phyloP scores from a whole-genome alignment of 2,888 invertebrate genomes.

The Platerodrilus igneus region DNA sequence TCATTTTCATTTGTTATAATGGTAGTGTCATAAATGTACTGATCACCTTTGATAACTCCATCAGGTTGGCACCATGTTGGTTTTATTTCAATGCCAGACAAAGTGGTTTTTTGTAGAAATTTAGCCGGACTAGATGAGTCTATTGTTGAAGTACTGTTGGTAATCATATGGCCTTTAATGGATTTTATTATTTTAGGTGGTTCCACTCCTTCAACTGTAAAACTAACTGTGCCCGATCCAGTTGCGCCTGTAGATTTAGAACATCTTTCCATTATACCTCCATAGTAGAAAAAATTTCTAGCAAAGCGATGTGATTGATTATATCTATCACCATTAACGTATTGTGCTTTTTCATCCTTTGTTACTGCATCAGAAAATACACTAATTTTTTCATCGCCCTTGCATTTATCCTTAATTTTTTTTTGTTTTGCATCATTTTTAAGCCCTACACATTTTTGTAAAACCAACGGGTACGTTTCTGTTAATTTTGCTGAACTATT shows the following conservation, averaged over 20 bases:
- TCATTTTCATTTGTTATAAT: no score
- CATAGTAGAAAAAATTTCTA: slow-evolving; percentile 11
- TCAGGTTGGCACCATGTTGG: no score
- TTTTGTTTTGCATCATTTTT: slow-evolving; percentile 1
- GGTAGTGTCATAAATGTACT: no score
- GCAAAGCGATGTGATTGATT: not conserved
- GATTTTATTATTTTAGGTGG: slow-evolving; percentile 23
- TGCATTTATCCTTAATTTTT: slow-evolving; percentile 5
- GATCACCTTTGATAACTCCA: no score
- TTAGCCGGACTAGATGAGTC: not conserved
- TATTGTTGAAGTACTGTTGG: not conserved
- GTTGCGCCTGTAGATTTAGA: slow-evolving; percentile 22
- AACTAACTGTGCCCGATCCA: slow-evolving; percentile 17
- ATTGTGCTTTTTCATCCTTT: slow-evolving; percentile 7
- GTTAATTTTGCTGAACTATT: not conserved
- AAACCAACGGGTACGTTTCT: no score
- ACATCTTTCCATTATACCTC: slow-evolving; percentile 27
- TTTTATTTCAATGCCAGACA: slow-evolving; percentile 11
- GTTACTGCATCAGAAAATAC: slow-evolving; percentile 11
- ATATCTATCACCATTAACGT: not conserved
- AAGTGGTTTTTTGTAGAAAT: slow-evolving; percentile 1
- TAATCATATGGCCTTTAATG: not conserved
- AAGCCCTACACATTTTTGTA: not conserved
- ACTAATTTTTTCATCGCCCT: slow-evolving; percentile 3
- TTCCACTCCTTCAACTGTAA: slow-evolving; percentile 31